Base-by-base conservation (phyloP, 2,888 invertebrate species). In the Pyrrhopygopsis socrates region DNA sequence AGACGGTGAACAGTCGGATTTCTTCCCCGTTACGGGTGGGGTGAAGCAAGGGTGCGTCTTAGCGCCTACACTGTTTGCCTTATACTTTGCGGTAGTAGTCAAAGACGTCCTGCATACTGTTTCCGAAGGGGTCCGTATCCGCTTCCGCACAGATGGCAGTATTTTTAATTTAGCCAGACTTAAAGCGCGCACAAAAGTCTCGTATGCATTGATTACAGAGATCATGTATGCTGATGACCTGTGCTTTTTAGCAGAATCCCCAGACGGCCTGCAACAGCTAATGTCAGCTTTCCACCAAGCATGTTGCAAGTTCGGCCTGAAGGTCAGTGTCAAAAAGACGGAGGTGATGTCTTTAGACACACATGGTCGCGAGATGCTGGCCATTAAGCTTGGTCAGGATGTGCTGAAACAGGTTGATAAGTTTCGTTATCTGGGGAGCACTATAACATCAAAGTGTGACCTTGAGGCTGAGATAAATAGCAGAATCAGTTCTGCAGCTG, bases 11-110 rank as follows among this genome's bases (percentile, higher is more conserved):
- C 74, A 86, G 29, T 73, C 81, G 6, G 60, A 79, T 6, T 84
- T 70, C 20, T 88, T 82, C 30, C 13, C 86, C 15, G 86, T 88
- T 29, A 84, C 45, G n/a, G 89, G 84, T 77, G 90, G 88, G 13
- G 87, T 89, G 38, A 89, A 88, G 50, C 90, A 92, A 67, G 88
- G 87, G 5, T 88, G 86, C 29, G 88, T 90, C 2, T 34, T 89
- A 18, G 90, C 86, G 27, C 87, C 87, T 4, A 89, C 90, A 45
- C 75, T 91, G 38, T 88, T 88, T 27, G 77, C 86, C 2, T n/a
- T 83, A 22, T 81, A 81, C 65, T 74, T 86, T 67, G 78, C 81
- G 27, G 77, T 81, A 1, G 83, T 63, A 34, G 83, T 86, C 38
- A n/a, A 30, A 20, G 81, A 86, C n/a, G 80, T 80, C 24, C 65